Base-by-base conservation (phyloP, 2,113 vertebrate genomes). In the Channa maculata region DNA sequence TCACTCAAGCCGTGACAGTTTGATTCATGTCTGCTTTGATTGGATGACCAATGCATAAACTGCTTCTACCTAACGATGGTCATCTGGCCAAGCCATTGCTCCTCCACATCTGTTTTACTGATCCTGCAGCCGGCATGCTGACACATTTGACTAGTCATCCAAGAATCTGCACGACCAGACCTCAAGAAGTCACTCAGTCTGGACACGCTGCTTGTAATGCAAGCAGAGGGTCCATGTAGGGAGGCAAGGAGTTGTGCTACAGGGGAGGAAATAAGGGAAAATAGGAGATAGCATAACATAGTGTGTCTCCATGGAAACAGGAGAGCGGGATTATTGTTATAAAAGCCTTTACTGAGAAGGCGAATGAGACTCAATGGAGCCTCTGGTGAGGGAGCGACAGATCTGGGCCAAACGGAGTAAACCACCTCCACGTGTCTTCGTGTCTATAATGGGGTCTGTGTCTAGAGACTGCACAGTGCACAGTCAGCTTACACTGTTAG, bases 371-470 rank as follows among this genome's bases (percentile, higher is more conserved):
- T 88, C 60, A 64, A 69, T 53, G 75, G 82, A 91, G 83, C 65
- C 70, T 80, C 38, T 71, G 41, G 71, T 87, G 84, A 74, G 67
- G 72, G 83, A 86, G 71, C 77, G 84, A 91, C 81, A 85, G 83
- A 91, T 87, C 84, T 82, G 81, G 89, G 91, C 75, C 92, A 87
- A 77, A 55, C 59, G 57, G 79, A 77, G 68, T 71, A 77, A 91
- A 86, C 84, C 70, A 84, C 79, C 80, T 86, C 68, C 77, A 73
- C 49, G 65, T 84, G 82, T 87, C 76, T 61, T 76, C 51, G 48
- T 14, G 11, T 74, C 65, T 71, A 72, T 74, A 81, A 82, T 62
- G 38, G 74, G 54, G 66, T 74, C 78, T 63, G 75, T 61, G 76
- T 68, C 59, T 59, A 33, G 51, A 80, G 61, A 71, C 71, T 45